phyloP scores from a whole-genome alignment of 1,140 invertebrate species.

The Bombus vancouverensis region DNA sequence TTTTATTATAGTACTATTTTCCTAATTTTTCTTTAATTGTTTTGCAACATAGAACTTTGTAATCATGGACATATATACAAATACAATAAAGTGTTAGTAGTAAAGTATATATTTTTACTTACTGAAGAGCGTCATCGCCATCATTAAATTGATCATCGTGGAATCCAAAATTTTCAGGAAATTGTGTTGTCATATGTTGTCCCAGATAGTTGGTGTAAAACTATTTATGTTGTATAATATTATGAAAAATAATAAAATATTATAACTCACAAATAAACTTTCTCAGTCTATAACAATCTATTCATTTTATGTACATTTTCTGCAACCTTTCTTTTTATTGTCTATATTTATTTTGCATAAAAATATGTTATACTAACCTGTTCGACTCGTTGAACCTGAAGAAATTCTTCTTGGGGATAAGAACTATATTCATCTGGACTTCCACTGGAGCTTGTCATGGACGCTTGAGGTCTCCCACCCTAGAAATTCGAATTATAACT shows the following conservation, averaged over 20 bases:
- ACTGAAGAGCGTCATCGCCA: constrained; percentile 84
- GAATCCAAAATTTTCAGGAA: constrained; percentile 86
- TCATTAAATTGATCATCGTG: constrained; percentile 87
- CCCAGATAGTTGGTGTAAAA: constrained; percentile 85
- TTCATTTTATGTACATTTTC: not conserved
- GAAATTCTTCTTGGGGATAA: constrained; percentile 83
- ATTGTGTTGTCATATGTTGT: constrained; percentile 85
- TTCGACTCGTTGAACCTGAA: constrained; percentile 72
- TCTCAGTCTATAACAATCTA: not conserved
- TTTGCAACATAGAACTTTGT: not conserved
- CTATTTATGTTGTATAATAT: constrained; percentile 70
- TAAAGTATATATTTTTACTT: constrained; percentile 58
- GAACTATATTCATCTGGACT: constrained; percentile 84
- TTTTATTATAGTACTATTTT: constrained; percentile 9
- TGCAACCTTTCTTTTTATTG: not conserved
- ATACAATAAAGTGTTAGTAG: not conserved
- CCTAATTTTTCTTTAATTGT: not conserved
- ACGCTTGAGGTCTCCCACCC: constrained; percentile 68
- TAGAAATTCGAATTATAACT: constrained; percentile 49
- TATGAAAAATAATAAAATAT: constrained; percentile 4
- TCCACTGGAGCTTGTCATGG: constrained; percentile 82
- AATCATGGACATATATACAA: not conserved
- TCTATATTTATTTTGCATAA: not conserved
- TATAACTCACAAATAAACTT: not conserved
- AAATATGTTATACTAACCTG: constrained; percentile 77